phyloP scores from a whole-genome alignment of 2,113 vertebrate genomes.

The Chelonoidis abingdonii region DNA sequence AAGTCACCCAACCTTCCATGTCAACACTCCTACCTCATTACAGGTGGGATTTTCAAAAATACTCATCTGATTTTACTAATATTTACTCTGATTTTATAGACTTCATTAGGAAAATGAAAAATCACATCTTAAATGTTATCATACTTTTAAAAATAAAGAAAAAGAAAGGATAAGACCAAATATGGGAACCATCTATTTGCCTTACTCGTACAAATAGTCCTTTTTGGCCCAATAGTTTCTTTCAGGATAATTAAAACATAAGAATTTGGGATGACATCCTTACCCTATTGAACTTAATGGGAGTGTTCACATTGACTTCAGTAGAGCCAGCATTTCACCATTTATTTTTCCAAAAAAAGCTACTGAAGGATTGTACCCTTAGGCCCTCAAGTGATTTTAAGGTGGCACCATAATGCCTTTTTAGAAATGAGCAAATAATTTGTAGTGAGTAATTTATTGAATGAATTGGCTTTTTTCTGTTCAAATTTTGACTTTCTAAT shows the following conservation, averaged over 20 bases:
- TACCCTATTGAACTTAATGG: background rate
- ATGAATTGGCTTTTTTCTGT: background rate
- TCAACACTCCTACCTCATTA: conserved; percentile 44
- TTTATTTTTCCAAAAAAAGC: background rate
- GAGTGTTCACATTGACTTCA: background rate
- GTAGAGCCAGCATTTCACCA: background rate
- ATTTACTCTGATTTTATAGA: background rate
- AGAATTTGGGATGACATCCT: conserved; percentile 25
- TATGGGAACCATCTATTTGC: background rate
- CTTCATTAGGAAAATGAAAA: background rate
- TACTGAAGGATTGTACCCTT: background rate
- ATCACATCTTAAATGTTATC: background rate
- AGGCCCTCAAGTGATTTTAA: background rate
- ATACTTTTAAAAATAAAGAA: conserved; percentile 6
- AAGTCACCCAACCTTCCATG: conserved; percentile 23
- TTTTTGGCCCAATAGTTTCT: conserved; percentile 35
- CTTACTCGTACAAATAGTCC: conserved; percentile 39
- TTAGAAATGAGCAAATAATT: background rate
- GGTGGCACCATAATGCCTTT: background rate
- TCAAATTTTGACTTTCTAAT: background rate
- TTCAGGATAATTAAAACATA: conserved; percentile 21
- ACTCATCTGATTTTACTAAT: background rate
- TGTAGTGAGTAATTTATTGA: background rate
- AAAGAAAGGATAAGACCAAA: conserved; percentile 30
- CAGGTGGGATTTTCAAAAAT: conserved; percentile 57